Conservation (phyloP, 2,113 vertebrate species). For the Pycnonotus jocosus region DNA sequence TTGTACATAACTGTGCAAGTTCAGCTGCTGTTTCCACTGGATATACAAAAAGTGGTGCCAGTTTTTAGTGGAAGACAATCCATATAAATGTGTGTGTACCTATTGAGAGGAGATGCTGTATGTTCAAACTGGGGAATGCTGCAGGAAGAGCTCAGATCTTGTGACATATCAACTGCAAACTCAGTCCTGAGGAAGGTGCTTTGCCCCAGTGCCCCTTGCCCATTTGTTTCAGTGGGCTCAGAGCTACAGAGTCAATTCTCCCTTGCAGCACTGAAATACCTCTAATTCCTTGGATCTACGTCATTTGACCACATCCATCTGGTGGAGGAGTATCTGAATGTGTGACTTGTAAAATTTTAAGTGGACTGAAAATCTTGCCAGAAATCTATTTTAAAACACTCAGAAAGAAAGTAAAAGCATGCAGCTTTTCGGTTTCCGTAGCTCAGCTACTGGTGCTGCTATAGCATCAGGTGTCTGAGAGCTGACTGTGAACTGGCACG, state of each 20-base stretch:
- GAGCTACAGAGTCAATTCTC: background rate
- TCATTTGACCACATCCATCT: background rate
- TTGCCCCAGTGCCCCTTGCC: background rate
- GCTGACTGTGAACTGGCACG: background rate
- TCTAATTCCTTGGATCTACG: background rate
- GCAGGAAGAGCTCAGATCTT: background rate
- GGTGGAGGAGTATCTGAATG: background rate
- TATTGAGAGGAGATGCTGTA: background rate
- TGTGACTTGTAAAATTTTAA: background rate
- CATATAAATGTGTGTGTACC: background rate
- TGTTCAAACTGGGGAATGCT: background rate
- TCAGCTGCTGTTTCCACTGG: background rate
- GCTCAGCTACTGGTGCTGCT: background rate
- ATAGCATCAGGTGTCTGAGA: background rate
- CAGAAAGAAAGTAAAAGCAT: background rate
- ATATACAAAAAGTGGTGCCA: background rate
- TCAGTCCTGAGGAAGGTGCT: background rate
- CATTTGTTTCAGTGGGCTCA: background rate
- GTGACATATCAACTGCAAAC: background rate
- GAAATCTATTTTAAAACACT: background rate
- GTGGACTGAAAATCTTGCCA: background rate
- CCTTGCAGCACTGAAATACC: background rate
- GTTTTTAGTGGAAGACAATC: background rate
- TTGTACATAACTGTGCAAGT: background rate
- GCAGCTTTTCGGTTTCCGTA: background rate